A percentile compares a stretch with the other conserved stretches of the same genome.
These are phyloP conservation scores for Tachyglossus aculeatus DNA, from an alignment of 2,797 vertebrate genomes.

Conservation along the genomic window DNA sequence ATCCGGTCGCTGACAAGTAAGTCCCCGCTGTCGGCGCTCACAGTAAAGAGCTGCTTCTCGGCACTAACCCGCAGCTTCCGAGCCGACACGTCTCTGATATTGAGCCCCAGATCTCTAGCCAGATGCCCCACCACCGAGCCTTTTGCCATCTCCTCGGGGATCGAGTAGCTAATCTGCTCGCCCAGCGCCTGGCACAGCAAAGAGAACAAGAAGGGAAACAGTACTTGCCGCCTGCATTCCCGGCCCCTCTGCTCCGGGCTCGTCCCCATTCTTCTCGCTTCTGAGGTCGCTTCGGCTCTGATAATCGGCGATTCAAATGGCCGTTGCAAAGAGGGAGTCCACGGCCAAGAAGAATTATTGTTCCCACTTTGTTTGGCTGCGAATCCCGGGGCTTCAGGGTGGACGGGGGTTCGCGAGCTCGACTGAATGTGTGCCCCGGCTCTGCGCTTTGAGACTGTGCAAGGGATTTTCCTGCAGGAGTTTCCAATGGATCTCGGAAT, in stretches of 20 bases:
- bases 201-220: constrained; percentile 9
- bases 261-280: not conserved
- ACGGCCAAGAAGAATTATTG: not conserved
- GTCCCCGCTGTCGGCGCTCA: constrained; percentile 25
- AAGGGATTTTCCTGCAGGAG: not conserved
- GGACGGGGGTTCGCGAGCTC: not conserved
- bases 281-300: not conserved
- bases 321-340: not conserved
- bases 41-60: constrained; percentile 23
- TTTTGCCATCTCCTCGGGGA: constrained; percentile 19
- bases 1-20: constrained; percentile 44
- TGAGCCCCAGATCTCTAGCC: constrained; percentile 72
- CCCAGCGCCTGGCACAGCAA: constrained; percentile 19
- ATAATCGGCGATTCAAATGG: not conserved
- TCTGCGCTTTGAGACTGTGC: not conserved
- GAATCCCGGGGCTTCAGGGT: not conserved
- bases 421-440: not conserved
- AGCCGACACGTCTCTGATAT: not conserved
- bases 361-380: no score
- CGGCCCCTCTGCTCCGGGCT: not conserved
- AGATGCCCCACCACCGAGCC: constrained; percentile 71
- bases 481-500: not conserved
- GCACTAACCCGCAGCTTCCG: constrained; percentile 34
- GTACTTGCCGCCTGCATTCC: not conserved
- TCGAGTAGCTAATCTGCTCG: not conserved